phyloP scores from a whole-genome alignment of 1,140 invertebrate species.

The Tachypleus tridentatus region DNA sequence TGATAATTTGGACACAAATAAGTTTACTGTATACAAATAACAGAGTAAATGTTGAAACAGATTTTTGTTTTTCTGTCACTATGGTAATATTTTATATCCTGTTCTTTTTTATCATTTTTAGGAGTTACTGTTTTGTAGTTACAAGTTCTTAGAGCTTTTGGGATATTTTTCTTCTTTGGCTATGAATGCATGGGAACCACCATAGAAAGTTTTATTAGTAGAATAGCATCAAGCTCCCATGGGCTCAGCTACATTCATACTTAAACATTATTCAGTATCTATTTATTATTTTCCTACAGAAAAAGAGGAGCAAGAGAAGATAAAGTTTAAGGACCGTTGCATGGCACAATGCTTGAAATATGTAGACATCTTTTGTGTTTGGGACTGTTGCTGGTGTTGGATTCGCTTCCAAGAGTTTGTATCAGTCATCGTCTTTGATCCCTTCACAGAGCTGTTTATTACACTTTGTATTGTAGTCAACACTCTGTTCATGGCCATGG shows the following conservation, averaged over 20 bases:
- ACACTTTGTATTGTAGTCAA: slow-evolving; percentile 96
- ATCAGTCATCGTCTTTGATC: slow-evolving; percentile 90
- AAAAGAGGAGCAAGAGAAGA: slow-evolving; percentile 78
- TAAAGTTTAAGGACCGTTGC: slow-evolving; percentile 72
- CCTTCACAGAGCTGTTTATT: slow-evolving; percentile 95
- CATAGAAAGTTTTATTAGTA: too few species aligned
- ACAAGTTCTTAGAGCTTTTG: too few species aligned
- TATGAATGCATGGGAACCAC: too few species aligned
- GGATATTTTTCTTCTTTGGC: too few species aligned
- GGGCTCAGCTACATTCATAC: slow-evolving; percentile 20
- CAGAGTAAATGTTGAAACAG: too few species aligned
- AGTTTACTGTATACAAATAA: too few species aligned
- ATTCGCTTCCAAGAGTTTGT: slow-evolving; percentile 79
- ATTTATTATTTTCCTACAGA: slow-evolving; percentile 33
- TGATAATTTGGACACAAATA: too few species aligned
- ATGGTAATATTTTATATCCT: too few species aligned
- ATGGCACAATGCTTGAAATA: slow-evolving; percentile 57
- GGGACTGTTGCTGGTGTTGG: slow-evolving; percentile 91
- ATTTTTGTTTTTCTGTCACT: too few species aligned
- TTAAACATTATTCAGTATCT: slow-evolving; percentile 26
- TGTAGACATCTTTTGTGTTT: slow-evolving; percentile 89
- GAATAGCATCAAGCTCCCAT: background rate
- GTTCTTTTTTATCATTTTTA: too few species aligned
- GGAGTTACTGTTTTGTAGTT: too few species aligned
- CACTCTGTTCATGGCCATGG: slow-evolving; percentile 94